Conservation (phyloP, 1,140 invertebrate species). For the Daktulosphaira vitifoliae region DNA sequence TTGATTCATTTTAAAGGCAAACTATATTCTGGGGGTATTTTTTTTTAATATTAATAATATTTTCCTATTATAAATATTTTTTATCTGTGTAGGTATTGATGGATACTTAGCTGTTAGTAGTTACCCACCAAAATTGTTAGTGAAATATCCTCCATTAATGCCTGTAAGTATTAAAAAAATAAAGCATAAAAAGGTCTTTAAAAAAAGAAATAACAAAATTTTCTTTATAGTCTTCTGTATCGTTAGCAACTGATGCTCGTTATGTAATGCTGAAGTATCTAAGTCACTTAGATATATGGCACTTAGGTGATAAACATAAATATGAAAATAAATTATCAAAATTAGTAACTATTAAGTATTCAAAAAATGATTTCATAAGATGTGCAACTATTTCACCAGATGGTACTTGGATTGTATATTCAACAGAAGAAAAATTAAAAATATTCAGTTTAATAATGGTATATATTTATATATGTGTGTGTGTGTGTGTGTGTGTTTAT, state of each 20-base stretch:
- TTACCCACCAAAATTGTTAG: constrained; percentile 54
- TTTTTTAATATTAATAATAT: constrained; percentile 2
- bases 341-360: constrained; percentile 31
- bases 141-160: constrained; percentile 62
- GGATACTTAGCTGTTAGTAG: constrained; percentile 61
- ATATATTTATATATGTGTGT: too few species aligned
- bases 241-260: constrained; percentile 50
- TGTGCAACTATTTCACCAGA: constrained; percentile 59
- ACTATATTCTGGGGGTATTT: constrained; percentile 62
- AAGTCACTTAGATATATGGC: constrained; percentile 56
- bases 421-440: constrained; percentile 55
- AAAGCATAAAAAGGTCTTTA: too few species aligned
- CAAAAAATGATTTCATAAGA: constrained; percentile 50
- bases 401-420: constrained; percentile 62
- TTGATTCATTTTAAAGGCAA: constrained; percentile 54
- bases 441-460: constrained; percentile 56
- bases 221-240: constrained; percentile 49
- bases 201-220: too few species aligned
- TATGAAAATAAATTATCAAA: constrained; percentile 23
- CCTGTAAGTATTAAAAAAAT: constrained; percentile 38
- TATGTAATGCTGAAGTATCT: constrained; percentile 60
- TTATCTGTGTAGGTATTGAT: constrained; percentile 60
- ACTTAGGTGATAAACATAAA: constrained; percentile 40
- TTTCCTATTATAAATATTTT: constrained; percentile 16
- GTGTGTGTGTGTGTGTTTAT: too few species aligned